phyloP scores from a whole-genome alignment of 2,888 invertebrate species.

The Copidosoma aretas region DNA sequence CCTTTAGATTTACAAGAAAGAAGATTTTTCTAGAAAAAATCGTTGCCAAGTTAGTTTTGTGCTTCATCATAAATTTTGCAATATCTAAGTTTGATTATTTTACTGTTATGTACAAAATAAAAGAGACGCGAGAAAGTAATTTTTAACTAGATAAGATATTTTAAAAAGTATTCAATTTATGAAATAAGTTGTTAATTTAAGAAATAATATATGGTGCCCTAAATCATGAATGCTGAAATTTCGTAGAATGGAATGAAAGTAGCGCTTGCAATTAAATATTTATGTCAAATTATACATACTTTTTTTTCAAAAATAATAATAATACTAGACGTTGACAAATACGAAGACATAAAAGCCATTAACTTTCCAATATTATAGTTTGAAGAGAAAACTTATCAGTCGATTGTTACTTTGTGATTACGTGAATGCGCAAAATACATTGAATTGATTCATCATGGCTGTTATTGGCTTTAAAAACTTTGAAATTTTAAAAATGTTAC shows the following conservation, averaged over 20 bases:
- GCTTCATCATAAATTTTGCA: constrained; percentile 33
- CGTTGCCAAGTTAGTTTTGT: constrained; percentile 29
- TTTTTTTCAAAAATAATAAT: constrained; percentile 17
- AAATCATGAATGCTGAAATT: constrained; percentile 17
- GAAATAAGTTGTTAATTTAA: constrained; percentile 38
- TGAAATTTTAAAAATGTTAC: constrained; percentile 36
- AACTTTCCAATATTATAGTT: constrained; percentile 24
- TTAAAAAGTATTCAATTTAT: constrained; percentile 36
- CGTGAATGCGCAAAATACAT: not conserved
- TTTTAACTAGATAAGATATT: constrained; percentile 38
- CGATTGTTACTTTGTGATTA: constrained; percentile 26
- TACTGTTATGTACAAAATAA: constrained; percentile 32
- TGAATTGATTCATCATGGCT: too few species aligned
- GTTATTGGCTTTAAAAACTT: constrained; percentile 29
- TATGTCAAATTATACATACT: not conserved
- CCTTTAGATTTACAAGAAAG: constrained; percentile 31
- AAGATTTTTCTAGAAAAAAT: constrained; percentile 22
- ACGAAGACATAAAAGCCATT: constrained; percentile 17
- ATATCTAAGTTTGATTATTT: constrained; percentile 24
- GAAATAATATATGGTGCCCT: constrained; percentile 14
- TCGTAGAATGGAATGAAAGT: constrained; percentile 14
- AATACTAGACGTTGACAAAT: constrained; percentile 20
- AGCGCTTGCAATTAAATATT: constrained; percentile 28
- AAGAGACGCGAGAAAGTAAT: constrained; percentile 25
- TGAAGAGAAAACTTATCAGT: constrained; percentile 14